Evolutionary conservation across 2,113 vertebrate genomes (phyloP).

Genomic region (Cyprinodon variegatus): DNA sequence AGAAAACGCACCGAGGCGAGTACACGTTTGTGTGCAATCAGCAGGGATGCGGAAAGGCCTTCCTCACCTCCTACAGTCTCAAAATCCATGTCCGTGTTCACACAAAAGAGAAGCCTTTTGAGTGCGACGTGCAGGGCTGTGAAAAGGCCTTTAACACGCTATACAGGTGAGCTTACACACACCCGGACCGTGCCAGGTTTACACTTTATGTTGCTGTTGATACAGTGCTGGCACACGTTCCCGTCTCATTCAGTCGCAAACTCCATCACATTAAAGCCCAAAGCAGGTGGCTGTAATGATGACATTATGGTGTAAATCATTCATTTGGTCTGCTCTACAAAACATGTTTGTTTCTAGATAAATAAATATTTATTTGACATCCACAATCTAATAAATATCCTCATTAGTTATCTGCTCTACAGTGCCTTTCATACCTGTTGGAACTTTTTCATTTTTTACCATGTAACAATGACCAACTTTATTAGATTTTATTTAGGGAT

Average conservation of each 20-base stretch:
- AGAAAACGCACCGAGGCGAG: constrained; percentile 96
- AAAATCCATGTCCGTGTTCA: constrained; percentile 98
- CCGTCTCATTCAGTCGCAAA: not conserved
- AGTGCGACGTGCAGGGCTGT: constrained; percentile 97
- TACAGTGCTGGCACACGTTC: not conserved
- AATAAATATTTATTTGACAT: not conserved
- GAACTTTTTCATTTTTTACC: not conserved
- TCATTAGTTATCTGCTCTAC: not conserved
- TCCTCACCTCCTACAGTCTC: constrained; percentile 98
- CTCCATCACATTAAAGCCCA: not conserved
- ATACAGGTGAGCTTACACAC: constrained; percentile 83
- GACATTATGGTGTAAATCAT: not conserved
- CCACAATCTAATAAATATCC: not conserved
- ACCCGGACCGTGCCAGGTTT: not conserved
- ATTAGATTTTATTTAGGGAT: not conserved
- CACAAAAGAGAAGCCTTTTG: constrained; percentile 98
- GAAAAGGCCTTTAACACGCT: constrained; percentile 98
- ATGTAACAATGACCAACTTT: not conserved
- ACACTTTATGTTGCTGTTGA: not conserved
- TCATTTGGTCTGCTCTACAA: not conserved
- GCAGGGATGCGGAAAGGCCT: constrained; percentile 97
- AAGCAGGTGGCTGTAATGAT: not conserved
- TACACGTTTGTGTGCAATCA: constrained; percentile 99
- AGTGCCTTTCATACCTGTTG: not conserved
- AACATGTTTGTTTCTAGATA: not conserved